Evolutionary conservation across 2,113 vertebrate genomes (phyloP), one percentile per base, ranked within the genome.

Genomic region (Panurus biarmicus): DNA sequence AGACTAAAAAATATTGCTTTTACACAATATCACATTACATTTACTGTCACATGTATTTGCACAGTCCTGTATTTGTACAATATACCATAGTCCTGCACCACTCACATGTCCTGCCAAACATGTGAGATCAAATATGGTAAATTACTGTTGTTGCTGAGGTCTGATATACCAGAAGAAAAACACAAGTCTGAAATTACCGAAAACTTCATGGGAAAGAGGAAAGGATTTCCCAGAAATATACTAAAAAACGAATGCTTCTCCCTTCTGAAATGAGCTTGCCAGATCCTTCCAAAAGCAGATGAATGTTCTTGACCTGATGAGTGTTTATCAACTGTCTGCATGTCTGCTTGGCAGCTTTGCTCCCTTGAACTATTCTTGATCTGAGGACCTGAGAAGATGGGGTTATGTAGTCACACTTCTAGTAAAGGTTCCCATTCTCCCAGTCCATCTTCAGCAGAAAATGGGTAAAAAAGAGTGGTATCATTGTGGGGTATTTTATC

Each of bases 101-200:
- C 78, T n/a, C n/a, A n/a, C n/a, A n/a, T n/a, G n/a, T n/a, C n/a
- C n/a, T 94, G 96, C 95, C 93, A 96, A 90, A 73, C 85, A 90
- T 93, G 70, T 90, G 94, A 89, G 88, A 82, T 95, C 93, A 90
- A 89, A 84, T 91, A 87, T 91, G 94, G 84, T 89, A 96, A 97
- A 92, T 96, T 73, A 94, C 92, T 94, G 88, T 94, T 92, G 90
- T 94, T 93, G 58, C 96, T 93, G 94, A 96, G 92, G 88, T 96
- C 86, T 95, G 88, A 95, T 93, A 91, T 61, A 89, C 94, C 91
- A 96, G 72, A 95, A 96, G 93, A 93, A 97, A 95, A 95, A 96
- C 94, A 94, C n/a, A 64, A 95, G 85, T 74, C 93, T 96, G 94
- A 94, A 96, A 95, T 96, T 97, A 96, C 96, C 69, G 92, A 96